Conservation (phyloP, 2,113 vertebrate genomes). For the Chloebia gouldiae region DNA sequence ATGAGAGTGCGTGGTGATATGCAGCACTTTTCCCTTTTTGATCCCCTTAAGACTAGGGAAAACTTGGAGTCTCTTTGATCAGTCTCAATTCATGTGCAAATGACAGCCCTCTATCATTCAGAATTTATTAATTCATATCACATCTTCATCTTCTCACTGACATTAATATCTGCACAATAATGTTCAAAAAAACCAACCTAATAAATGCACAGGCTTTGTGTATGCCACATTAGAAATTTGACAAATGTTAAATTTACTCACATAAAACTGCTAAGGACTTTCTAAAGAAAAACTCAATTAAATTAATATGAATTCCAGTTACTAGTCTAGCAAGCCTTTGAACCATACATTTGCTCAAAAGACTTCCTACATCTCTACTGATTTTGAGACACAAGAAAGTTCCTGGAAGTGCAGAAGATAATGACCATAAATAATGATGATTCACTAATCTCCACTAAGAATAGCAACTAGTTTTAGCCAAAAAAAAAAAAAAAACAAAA, state of each 20-base stretch:
- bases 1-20: background rate
- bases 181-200: background rate
- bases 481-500: background rate
- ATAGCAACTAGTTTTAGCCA: background rate
- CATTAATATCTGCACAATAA: background rate
- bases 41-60: background rate
- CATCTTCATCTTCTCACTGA: background rate
- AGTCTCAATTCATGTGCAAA: background rate
- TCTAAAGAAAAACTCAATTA: background rate
- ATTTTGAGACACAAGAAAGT: background rate
- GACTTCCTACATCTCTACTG: background rate
- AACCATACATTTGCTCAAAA: background rate
- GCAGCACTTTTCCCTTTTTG: background rate
- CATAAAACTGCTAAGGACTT: background rate
- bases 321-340: background rate
- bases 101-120: background rate
- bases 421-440: background rate
- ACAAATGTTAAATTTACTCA: background rate
- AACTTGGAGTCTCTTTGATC: background rate
- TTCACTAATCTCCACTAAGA: background rate
- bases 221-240: background rate
- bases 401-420: background rate
- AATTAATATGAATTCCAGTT: background rate
- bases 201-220: background rate
- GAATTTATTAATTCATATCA: background rate